Evolutionary conservation across 2,797 vertebrate species (phyloP).

Genomic region (Sebastes miniatus): DNA sequence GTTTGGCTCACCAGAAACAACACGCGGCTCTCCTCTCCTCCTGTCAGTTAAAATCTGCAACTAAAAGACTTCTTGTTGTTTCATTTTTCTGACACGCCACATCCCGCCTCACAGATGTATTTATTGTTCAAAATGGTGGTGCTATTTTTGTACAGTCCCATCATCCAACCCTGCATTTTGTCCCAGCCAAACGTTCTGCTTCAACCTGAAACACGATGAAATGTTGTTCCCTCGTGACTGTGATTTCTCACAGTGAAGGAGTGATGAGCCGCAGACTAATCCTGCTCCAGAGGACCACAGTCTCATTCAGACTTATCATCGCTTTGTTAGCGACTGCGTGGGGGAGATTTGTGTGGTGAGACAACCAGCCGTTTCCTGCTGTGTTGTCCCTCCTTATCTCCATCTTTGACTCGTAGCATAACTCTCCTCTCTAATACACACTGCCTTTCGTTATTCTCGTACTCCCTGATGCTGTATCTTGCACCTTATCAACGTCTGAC

Average conservation of each 20-base stretch:
- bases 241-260: conserved; percentile 41
- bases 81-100: conserved; percentile 12
- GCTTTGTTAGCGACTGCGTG: conserved; percentile 55
- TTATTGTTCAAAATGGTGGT: neutral
- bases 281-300: conserved; percentile 44
- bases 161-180: conserved; percentile 21
- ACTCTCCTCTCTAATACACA: neutral
- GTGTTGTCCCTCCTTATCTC: conserved; percentile 12
- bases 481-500: conserved; percentile 7
- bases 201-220: conserved; percentile 50
- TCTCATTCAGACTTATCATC: conserved; percentile 64
- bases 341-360: conserved; percentile 45
- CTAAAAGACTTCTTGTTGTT: conserved; percentile 11
- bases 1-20: conserved; percentile 32
- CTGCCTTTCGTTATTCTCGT: neutral
- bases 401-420: conserved; percentile 1
- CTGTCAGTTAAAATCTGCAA: conserved; percentile 14
- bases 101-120: neutral
- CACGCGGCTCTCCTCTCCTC: conserved; percentile 8
- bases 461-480: neutral
- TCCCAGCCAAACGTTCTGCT: conserved; percentile 6
- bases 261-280: conserved; percentile 56
- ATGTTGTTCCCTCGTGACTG: conserved; percentile 41
- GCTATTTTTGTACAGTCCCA: conserved; percentile 9
- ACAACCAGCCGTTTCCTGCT: conserved; percentile 37